phyloP scores from a whole-genome alignment of 2,888 invertebrate genomes.

The Podotricha telesiphe region DNA sequence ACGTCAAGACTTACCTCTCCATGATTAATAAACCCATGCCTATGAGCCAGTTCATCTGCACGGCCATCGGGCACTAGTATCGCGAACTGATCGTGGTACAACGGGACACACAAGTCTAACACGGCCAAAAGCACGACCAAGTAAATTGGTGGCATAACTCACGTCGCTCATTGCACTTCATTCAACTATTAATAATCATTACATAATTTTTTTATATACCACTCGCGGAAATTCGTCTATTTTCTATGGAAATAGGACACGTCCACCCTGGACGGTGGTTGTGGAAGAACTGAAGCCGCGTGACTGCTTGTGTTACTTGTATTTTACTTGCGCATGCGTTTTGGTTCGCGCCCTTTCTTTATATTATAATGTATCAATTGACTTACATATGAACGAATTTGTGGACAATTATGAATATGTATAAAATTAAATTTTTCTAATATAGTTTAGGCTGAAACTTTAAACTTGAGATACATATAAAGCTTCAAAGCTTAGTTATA shows the following conservation, averaged over 20 bases:
- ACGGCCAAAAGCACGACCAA: constrained; percentile 73
- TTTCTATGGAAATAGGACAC: constrained; percentile 50
- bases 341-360: constrained; percentile 79
- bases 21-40: constrained; percentile 77
- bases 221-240: constrained; percentile 52
- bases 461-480: no score
- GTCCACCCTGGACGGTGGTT: constrained; percentile 55
- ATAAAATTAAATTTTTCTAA: neutral
- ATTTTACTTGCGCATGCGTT: constrained; percentile 64
- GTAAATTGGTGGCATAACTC: constrained; percentile 72
- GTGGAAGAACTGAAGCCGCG: constrained; percentile 66
- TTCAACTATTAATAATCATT: constrained; percentile 47
- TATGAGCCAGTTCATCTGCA: constrained; percentile 73
- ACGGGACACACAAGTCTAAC: constrained; percentile 73
- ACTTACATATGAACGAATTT: constrained; percentile 58
- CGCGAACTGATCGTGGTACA: constrained; percentile 77
- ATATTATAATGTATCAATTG: constrained; percentile 74
- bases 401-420: neutral
- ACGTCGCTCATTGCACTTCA: constrained; percentile 71
- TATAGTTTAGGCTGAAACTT: neutral
- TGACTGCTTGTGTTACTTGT: constrained; percentile 60
- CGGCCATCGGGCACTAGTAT: constrained; percentile 68
- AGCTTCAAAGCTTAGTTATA: no score
- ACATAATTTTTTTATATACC: constrained; percentile 45
- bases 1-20: constrained; percentile 67